Percentiles rank a stretch among this genome's conserved stretches.
Conservation (phyloP, 2,888 invertebrate species). For the Amphiduros pacificus region DNA sequence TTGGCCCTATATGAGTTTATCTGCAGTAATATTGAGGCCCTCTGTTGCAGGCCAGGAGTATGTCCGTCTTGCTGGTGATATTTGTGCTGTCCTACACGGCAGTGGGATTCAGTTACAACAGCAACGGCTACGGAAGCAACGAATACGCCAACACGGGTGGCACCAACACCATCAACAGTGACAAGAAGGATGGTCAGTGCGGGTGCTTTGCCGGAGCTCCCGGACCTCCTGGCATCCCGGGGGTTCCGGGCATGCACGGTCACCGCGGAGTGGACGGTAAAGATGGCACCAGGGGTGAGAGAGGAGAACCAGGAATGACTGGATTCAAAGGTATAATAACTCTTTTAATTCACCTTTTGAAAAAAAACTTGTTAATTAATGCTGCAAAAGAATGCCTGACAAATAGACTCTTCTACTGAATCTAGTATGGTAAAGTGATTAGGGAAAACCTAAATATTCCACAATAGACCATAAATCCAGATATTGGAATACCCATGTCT, state of each 20-base stretch:
- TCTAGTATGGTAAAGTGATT: no score
- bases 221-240: conserved; percentile 47
- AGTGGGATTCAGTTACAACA: background rate
- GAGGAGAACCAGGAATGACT: conserved; percentile 33
- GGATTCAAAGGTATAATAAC: conserved; percentile 11
- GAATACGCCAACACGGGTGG: background rate
- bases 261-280: conserved; percentile 39
- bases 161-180: background rate
- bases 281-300: conserved; percentile 46
- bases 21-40: no score
- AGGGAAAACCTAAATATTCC: no score
- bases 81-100: background rate
- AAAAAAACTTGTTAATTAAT: no score
- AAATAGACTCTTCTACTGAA: no score
- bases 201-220: background rate
- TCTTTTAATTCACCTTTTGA: background rate
- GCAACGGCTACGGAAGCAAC: background rate
- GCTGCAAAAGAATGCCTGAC: no score
- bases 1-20: no score
- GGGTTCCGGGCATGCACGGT: conserved; percentile 47
- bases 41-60: no score
- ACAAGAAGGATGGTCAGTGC: background rate
- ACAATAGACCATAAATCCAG: no score
- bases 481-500: no score
- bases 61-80: no score